Conservation (phyloP, 2,888 invertebrate species). For the Melipona beecheii region DNA sequence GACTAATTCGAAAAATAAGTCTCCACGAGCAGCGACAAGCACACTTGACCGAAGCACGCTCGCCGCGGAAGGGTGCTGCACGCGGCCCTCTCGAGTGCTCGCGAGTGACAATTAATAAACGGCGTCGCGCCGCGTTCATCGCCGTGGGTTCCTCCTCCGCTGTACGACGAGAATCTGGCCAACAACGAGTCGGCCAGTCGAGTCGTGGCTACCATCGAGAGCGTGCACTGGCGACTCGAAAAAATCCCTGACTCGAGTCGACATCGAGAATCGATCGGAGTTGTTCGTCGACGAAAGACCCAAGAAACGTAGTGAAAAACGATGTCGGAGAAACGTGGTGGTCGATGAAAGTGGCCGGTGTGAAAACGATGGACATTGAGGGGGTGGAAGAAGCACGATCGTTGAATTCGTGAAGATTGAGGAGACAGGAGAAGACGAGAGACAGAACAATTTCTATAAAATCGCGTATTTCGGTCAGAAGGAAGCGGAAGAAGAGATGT, state of each 20-base stretch:
- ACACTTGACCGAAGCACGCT: constrained; percentile 83
- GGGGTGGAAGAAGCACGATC: neutral
- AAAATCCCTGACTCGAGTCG: neutral
- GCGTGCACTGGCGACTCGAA: constrained; percentile 20
- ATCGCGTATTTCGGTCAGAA: neutral
- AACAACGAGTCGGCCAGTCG: constrained; percentile 33
- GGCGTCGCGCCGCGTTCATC: constrained; percentile 10
- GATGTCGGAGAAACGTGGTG: constrained; percentile 3
- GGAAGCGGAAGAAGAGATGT: constrained; percentile 16
- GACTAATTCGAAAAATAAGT: constrained; percentile 81
- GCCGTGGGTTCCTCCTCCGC: neutral
- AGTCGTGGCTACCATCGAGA: constrained; percentile 29
- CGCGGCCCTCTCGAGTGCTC: constrained; percentile 58
- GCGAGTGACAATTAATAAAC: constrained; percentile 68
- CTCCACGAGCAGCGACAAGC: constrained; percentile 79
- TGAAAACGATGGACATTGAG: neutral
- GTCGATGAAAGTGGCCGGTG: constrained; percentile 8
- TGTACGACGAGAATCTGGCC: no score
- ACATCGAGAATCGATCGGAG: no score
- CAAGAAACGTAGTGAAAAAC: neutral
- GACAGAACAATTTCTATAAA: neutral
- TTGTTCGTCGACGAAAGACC: no score
- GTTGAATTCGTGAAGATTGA: neutral
- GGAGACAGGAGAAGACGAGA: neutral
- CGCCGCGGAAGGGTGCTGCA: constrained; percentile 78